Conservation (phyloP, 1,140 invertebrate genomes). For the Laodelphax striatellus region DNA sequence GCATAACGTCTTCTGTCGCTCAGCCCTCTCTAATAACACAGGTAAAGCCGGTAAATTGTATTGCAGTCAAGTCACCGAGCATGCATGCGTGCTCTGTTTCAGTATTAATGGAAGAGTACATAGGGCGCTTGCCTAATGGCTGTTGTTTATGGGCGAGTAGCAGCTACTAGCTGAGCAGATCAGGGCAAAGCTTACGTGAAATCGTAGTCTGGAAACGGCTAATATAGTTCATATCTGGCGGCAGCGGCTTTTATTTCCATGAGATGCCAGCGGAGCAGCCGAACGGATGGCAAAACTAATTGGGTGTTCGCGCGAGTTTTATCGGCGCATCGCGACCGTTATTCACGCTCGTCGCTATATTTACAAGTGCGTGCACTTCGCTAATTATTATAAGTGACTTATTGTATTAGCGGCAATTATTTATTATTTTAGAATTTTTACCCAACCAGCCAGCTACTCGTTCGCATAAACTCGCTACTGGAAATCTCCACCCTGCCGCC, state of each 20-base stretch:
- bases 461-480: no score
- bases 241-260: neutral
- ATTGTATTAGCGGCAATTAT: neutral
- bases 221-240: neutral
- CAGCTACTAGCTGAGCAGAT: neutral
- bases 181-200: neutral
- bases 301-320: neutral
- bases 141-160: no score
- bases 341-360: neutral
- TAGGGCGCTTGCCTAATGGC: no score
- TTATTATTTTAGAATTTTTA: neutral
- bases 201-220: neutral
- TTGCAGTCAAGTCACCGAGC: no score
- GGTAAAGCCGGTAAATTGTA: no score
- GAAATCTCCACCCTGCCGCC: no score
- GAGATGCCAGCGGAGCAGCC: neutral
- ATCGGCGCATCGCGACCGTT: neutral
- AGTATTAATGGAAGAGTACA: no score
- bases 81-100: no score
- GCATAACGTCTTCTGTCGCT: no score
- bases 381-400: constrained; percentile 2
- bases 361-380: neutral
- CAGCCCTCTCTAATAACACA: no score
- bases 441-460: neutral
- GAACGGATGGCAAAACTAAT: constrained; percentile 1